phyloP scores from a whole-genome alignment of 2,113 vertebrate genomes.

The Panurus biarmicus region DNA sequence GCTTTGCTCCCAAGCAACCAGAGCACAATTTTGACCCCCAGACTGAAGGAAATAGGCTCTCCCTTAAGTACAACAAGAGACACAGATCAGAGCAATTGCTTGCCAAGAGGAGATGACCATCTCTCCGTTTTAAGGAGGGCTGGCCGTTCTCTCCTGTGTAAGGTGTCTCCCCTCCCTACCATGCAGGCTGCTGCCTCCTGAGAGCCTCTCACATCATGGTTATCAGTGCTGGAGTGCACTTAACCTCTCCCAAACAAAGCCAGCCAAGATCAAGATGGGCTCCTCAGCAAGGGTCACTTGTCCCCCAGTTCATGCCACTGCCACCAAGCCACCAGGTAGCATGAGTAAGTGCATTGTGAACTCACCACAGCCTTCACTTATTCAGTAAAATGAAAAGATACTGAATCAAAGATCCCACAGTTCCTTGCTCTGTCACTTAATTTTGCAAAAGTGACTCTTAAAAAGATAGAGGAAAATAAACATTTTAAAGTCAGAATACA shows the following conservation, averaged over 20 bases:
- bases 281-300: background rate
- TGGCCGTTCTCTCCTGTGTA: background rate
- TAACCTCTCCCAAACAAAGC: background rate
- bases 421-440: background rate
- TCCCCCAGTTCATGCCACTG: background rate
- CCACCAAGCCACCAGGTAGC: background rate
- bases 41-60: background rate
- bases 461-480: background rate
- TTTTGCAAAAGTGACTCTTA: background rate
- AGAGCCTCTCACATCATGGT: background rate
- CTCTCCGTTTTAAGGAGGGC: background rate
- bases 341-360: background rate
- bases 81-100: background rate
- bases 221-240: conserved; percentile 3
- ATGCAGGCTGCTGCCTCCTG: background rate
- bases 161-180: background rate
- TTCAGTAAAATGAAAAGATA: background rate
- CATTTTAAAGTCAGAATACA: background rate
- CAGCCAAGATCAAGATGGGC: background rate
- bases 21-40: background rate
- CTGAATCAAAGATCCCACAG: background rate
- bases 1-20: background rate
- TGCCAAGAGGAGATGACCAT: background rate
- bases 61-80: background rate
- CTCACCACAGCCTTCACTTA: background rate